phyloP scores from a whole-genome alignment of 2,113 vertebrate species.

The Burhinus bistriatus region DNA sequence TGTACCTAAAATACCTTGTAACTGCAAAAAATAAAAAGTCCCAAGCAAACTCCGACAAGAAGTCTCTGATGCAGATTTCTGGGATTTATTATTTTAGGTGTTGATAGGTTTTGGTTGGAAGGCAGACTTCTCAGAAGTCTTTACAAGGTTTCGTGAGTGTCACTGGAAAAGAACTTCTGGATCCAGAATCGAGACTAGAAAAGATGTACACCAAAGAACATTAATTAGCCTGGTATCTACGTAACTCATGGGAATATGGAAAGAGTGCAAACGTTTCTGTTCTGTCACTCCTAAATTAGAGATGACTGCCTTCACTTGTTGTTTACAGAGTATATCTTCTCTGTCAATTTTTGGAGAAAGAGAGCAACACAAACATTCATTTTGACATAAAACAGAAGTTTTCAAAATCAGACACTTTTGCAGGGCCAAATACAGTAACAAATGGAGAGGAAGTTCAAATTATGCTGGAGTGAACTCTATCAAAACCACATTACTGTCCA shows the following conservation, averaged over 20 bases:
- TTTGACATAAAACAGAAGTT: background rate
- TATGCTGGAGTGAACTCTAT: background rate
- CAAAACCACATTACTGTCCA: background rate
- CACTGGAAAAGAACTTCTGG: background rate
- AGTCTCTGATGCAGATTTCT: background rate
- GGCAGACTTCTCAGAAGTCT: background rate
- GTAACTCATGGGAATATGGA: background rate
- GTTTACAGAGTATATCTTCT: background rate
- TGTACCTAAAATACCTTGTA: background rate
- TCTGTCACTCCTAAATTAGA: background rate
- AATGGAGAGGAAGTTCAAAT: background rate
- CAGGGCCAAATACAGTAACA: background rate
- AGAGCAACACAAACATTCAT: background rate
- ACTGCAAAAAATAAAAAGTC: background rate
- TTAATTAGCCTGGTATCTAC: background rate
- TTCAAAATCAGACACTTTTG: background rate
- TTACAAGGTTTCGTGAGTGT: background rate
- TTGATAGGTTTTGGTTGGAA: background rate
- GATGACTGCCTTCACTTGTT: background rate
- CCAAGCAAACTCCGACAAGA: background rate
- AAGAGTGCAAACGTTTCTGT: accelerated
- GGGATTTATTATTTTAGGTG: background rate
- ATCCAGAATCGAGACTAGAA: background rate
- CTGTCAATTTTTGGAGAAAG: background rate
- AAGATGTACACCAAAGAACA: background rate